Base-by-base conservation (phyloP, 2,113 vertebrate genomes). In the Pardalotus punctatus region DNA sequence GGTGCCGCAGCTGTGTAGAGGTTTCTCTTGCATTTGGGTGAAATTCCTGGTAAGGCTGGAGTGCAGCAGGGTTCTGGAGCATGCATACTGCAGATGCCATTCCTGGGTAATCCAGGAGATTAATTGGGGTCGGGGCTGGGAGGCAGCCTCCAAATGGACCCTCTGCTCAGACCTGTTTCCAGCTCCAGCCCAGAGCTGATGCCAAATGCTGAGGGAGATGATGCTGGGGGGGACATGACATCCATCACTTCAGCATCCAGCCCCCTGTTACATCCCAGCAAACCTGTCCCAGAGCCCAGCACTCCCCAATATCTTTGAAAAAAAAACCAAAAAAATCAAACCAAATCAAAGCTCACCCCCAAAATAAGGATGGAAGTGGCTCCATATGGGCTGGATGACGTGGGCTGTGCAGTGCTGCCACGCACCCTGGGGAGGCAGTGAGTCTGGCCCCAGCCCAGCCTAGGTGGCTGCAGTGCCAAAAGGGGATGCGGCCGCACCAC, bases 41-140 rank as follows among this genome's bases (percentile, higher is more conserved):
- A 72, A 79, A 87, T 87, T 90, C 74, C 70, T 21, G 0, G 0
- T 5, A 9, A 76, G 67, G 86, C 61, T 45, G 88, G 83, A 92
- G 86, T 4, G 1, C 79, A 71, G 76, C 22, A 14, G 60, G 73
- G 86, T 65, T 87, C 93, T 96, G 93, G 91, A 94, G 81, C 50
- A 5, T 0, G 0, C 80, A 53, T 36, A 45, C 86, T 97, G 83
- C 94, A 95, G 94, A 96, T 96, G 95, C 92, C 95, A 95, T 96
- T 97, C 94, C 92, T 96, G 86, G 92, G 73, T 96, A 97, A 97
- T 97, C 94, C 86, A 51, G 71, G 87, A 96, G 96, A 96, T 97
- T 96, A 97, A 95, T 96, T 95, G 92, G 91, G 94, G 94, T 95
- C 90, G 95, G 94, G 84, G 50, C 64, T 82, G 58, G 57, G 65